Percentiles rank a stretch among this genome's conserved stretches.
These are phyloP conservation scores for Helobdella robusta DNA, from an alignment of 2,888 invertebrate genomes.

Conservation along the genomic window DNA sequence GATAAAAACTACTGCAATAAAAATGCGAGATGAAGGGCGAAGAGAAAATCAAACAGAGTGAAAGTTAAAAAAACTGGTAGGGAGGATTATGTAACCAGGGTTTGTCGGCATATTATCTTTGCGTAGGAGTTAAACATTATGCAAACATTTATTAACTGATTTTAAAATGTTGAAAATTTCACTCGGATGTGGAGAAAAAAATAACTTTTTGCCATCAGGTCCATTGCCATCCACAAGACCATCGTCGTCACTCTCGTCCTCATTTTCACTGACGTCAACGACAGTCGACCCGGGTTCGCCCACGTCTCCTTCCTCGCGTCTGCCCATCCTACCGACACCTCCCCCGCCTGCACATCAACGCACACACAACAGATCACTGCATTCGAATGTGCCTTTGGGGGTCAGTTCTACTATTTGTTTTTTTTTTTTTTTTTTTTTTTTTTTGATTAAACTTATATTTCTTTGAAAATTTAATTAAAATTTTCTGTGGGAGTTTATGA, in stretches of 20 bases:
- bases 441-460: too few relatives aligned
- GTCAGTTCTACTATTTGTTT: neutral
- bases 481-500: neutral
- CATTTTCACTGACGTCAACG: neutral
- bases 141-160: too few relatives aligned
- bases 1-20: too few relatives aligned
- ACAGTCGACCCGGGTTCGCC: neutral
- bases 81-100: too few relatives aligned
- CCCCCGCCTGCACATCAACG: conserved; percentile 8
- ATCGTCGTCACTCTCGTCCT: conserved; percentile 1
- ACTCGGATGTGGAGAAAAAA: too few relatives aligned
- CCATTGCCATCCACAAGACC: neutral
- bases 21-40: too few relatives aligned
- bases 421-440: neutral
- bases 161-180: too few relatives aligned
- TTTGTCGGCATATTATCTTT: too few relatives aligned
- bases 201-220: too few relatives aligned
- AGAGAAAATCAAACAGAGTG: too few relatives aligned
- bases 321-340: neutral
- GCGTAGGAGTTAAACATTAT: too few relatives aligned
- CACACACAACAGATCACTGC: neutral
- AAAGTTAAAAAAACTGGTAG: too few relatives aligned
- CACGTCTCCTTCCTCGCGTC: neutral
- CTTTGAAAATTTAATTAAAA: neutral
- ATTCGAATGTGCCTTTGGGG: neutral